Base-by-base conservation (phyloP, 2,888 invertebrate species). In the Polymixis flavicincta region DNA sequence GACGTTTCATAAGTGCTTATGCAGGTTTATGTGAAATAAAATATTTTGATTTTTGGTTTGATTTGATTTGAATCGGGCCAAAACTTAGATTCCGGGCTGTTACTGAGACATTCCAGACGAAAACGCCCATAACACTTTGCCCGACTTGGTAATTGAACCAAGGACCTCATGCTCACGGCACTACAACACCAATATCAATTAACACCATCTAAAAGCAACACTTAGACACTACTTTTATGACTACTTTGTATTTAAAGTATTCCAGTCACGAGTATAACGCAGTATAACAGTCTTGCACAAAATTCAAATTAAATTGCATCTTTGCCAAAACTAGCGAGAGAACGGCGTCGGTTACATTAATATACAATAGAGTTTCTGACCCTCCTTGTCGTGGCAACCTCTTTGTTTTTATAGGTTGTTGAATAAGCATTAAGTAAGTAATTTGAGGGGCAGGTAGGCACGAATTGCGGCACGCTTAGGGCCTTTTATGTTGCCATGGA, bases 231-330 rank as follows among this genome's bases (percentile, higher is more conserved):
- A 92, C 94, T 93, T 94, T 94, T 94, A 95, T 93, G 92, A 93
- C 91, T 93, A 92, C 93, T 95, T 94, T 94, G 93, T 95, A 94
- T 95, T 95, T 95, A 94, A 95, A 96, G 91, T 93, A 92, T 91
- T 93, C 89, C 93, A 91, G 92, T 91, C 91, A 90, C 91, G 90
- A 91, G 92, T 91, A 94, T 94, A 94, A 92, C 92, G 93, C 91
- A 90, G 91, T 92, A 93, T 94, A 94, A 94, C 93, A 92, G 93
- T 93, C 95, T 95, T 96, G 96, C 96, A 96, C 95, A 95, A 95
- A 96, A 96, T 96, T 96, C 96, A 96, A 96, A 96, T 96, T 94
- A 94, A 95, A 96, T 96, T 96, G 96, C 96, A 96, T 96, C 96
- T 96, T 96, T 96, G 96, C 96, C 96, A 96, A 96, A 96, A 96